A percentile compares a stretch with the other conserved stretches of the same genome.
Conservation (phyloP, 2,888 invertebrate species). For the Eupithecia pulchellata region DNA sequence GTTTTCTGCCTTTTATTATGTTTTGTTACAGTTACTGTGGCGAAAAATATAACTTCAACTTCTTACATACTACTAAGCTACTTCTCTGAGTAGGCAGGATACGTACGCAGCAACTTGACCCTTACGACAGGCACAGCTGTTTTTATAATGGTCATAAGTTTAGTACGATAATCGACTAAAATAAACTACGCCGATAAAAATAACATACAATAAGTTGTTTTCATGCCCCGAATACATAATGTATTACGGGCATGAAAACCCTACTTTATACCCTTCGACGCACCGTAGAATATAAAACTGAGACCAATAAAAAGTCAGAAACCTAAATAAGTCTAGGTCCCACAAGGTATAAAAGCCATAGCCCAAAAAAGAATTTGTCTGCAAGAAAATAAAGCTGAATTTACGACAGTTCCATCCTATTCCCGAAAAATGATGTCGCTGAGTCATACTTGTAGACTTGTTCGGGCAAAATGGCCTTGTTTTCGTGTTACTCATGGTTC, state of each 20-base stretch:
- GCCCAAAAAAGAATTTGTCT: slow-evolving; percentile 1
- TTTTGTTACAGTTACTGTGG: too few species aligned
- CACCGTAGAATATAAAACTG: not conserved
- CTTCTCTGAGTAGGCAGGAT: too few species aligned
- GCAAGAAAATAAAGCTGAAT: slow-evolving; percentile 15
- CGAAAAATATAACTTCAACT: too few species aligned
- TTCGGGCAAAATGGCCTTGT: slow-evolving; percentile 22
- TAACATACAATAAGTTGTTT: not conserved
- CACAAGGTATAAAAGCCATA: slow-evolving; percentile 1
- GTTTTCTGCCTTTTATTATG: too few species aligned
- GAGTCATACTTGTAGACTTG: slow-evolving; percentile 17
- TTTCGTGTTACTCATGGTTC: slow-evolving; percentile 43
- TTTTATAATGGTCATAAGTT: not conserved
- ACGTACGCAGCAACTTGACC: too few species aligned
- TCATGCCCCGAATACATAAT: not conserved
- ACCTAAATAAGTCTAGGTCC: not conserved
- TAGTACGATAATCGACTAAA: not conserved
- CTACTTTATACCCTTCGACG: too few species aligned
- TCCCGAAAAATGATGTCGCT: slow-evolving; percentile 23
- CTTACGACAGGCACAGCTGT: too few species aligned
- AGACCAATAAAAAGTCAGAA: not conserved
- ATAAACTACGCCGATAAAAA: not conserved
- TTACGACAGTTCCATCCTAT: slow-evolving; percentile 11
- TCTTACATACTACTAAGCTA: too few species aligned
- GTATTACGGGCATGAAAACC: too few species aligned